These are phyloP conservation scores for Campoletis sonorensis DNA, from an alignment of 1,140 invertebrate genomes.

Conservation along the genomic window DNA sequence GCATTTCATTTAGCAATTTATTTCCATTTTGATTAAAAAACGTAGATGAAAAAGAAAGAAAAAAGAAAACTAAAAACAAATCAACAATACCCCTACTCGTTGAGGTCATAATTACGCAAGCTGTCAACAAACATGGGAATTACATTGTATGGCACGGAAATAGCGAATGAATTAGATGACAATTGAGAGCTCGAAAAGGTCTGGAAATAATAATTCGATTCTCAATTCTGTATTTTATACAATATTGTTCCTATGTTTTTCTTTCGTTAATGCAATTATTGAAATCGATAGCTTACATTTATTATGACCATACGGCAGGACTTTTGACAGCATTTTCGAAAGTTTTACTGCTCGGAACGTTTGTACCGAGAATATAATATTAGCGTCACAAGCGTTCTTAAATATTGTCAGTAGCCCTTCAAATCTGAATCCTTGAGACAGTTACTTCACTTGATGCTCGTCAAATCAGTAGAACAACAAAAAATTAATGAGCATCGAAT, in stretches of 20 bases:
- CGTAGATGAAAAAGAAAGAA: neutral
- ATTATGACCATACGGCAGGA: neutral
- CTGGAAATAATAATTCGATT: no score
- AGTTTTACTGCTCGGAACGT: neutral
- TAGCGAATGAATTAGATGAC: no score
- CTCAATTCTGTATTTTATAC: no score
- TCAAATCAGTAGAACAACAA: neutral
- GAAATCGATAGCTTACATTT: no score
- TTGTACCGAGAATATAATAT: neutral
- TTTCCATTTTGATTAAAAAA: no score
- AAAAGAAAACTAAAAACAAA: neutral
- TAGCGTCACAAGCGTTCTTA: neutral
- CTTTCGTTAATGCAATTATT: no score
- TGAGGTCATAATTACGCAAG: neutral
- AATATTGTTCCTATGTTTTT: no score
- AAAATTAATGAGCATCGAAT: no score
- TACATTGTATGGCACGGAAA: no score
- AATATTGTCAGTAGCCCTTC: conserved; percentile 7
- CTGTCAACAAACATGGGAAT: no score
- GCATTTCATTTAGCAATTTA: no score
- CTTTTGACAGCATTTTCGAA: conserved; percentile 8
- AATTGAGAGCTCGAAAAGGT: no score
- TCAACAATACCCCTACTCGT: neutral
- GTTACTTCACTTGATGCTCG: neutral
- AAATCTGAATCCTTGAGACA: neutral